Base-by-base conservation (phyloP, 2,113 vertebrate species). In the Plectropomus leopardus region DNA sequence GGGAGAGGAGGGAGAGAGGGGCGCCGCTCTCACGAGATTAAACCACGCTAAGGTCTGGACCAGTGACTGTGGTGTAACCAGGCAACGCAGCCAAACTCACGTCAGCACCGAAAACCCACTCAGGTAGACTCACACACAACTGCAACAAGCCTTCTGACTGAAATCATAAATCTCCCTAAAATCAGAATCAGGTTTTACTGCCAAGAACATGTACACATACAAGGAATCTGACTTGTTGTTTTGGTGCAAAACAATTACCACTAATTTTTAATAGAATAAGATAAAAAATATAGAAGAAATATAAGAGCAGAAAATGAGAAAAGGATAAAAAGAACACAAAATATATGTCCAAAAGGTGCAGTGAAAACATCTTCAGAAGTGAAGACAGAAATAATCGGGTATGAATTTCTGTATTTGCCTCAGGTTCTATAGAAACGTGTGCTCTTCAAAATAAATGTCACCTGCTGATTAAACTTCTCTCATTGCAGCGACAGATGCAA, bases 31-130 rank as follows among this genome's bases (percentile, higher is more conserved):
- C 79, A 88, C n/a, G 21, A 84, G 84, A 89, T 90, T 86, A 86
- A 79, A 86, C 80, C 54, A 17, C 13, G 17, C 69, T 63, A 58
- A 51, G 73, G 85, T 85, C 82, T 77, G 69, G 68, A 83, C 36
- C 58, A 42, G 80, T 65, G 65, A 69, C 23, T 64, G 80, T 69
- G 71, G 51, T 17, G 83, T 91, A 83, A 69, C 87, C 84, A 88
- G 84, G 92, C 90, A 88, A 90, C 91, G 40, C 28, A 36, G 57
- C 28, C 72, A 58, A 68, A 65, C 64, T 70, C 74, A 86, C 81
- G 67, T 89, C 85, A 89, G 72, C 79, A 61, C 71, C 71, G 60
- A 76, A 77, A 32, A 61, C 48, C 55, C 80, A 42, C 53, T 64
- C 57, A 80, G 83, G 15, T 78, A 19, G 58, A 76, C 32, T 60